These are phyloP conservation scores for Porphyrio hochstetteri DNA, from an alignment of 2,113 vertebrate genomes.

Conservation along the genomic window DNA sequence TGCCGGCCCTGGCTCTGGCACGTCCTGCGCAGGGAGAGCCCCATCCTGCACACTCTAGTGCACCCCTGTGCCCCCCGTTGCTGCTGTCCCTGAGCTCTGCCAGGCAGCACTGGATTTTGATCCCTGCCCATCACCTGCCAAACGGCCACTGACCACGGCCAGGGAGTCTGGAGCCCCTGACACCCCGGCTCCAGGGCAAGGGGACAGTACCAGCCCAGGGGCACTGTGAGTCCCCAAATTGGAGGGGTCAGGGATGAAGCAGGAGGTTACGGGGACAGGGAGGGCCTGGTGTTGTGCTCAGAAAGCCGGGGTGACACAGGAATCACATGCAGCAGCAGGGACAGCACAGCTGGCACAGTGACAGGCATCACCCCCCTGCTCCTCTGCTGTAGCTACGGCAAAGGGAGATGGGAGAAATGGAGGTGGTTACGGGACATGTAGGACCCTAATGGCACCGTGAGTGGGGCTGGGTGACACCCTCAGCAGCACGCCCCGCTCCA, in stretches of 20 bases:
- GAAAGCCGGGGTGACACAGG: neutral
- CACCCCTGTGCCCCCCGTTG: neutral
- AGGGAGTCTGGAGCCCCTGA: neutral
- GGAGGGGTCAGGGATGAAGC: fast-evolving
- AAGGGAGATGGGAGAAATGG: fast-evolving
- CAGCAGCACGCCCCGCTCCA: neutral
- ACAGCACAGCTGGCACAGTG: fast-evolving
- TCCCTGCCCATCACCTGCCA: fast-evolving
- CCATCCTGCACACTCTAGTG: neutral
- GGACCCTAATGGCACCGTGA: neutral
- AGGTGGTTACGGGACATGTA: fast-evolving
- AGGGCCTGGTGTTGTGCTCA: neutral
- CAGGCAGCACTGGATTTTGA: fast-evolving
- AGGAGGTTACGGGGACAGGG: neutral
- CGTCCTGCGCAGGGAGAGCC: neutral
- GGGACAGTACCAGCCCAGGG: neutral
- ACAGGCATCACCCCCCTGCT: neutral
- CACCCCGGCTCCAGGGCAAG: neutral
- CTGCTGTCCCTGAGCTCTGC: neutral
- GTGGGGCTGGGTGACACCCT: neutral
- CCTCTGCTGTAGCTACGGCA: fast-evolving
- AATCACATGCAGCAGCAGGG: neutral
- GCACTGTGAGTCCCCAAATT: fast-evolving
- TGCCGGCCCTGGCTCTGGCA: fast-evolving
- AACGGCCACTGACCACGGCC: fast-evolving